Evolutionary conservation across 2,113 vertebrate species (phyloP).

Genomic region (Oxyruncus cristatus): DNA sequence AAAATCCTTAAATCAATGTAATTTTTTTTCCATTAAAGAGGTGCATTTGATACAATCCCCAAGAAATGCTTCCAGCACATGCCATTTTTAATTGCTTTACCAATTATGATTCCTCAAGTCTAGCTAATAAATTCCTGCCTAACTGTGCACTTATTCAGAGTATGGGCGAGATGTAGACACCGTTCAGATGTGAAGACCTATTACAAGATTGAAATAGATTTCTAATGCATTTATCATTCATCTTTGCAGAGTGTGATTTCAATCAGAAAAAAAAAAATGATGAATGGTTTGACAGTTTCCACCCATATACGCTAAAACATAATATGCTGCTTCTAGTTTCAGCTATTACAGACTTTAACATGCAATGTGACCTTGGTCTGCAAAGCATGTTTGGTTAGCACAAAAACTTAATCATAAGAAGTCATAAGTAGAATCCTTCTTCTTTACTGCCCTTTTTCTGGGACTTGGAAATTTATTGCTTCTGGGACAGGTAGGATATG

Average conservation of each 20-base stretch:
- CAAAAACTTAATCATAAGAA: slow-evolving; percentile 85
- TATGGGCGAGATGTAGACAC: slow-evolving; percentile 31
- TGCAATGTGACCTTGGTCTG: slow-evolving; percentile 82
- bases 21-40: background rate
- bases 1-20: slow-evolving; percentile 34
- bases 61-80: background rate
- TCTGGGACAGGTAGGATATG: slow-evolving; percentile 84
- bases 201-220: slow-evolving; percentile 75
- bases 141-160: slow-evolving; percentile 33
- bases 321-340: slow-evolving; percentile 60
- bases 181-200: slow-evolving; percentile 69
- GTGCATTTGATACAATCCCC: background rate
- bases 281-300: slow-evolving; percentile 68
- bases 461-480: slow-evolving; percentile 81
- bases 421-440: slow-evolving; percentile 81
- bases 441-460: slow-evolving; percentile 81
- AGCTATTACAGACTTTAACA: slow-evolving; percentile 74
- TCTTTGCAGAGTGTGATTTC: slow-evolving; percentile 73
- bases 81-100: slow-evolving; percentile 58
- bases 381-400: slow-evolving; percentile 79
- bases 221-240: slow-evolving; percentile 69
- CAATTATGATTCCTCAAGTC: slow-evolving; percentile 24
- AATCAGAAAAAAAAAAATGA: slow-evolving; percentile 67
- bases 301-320: slow-evolving; percentile 61
- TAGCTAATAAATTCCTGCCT: slow-evolving; percentile 45